Base-by-base conservation (phyloP, 1,140 invertebrate species). In the Drosophila gunungcola region DNA sequence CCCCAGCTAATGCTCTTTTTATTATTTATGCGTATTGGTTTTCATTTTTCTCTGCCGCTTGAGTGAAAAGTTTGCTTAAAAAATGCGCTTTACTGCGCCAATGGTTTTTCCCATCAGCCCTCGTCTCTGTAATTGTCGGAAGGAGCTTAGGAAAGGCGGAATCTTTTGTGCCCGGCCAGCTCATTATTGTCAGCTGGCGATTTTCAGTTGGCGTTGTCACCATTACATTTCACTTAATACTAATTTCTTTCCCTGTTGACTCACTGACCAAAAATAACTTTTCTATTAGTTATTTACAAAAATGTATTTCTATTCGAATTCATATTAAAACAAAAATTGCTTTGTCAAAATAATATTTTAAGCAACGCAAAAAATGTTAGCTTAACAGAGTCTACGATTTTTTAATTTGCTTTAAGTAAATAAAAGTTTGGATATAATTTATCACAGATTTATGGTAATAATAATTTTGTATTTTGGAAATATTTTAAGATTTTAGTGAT, bases 191-290 rank as follows among this genome's bases (percentile, higher is more conserved):
- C 83, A 86, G 83, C 83, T 86, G 83, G 83, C 83, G 63, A 69
- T 86, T 86, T 60, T 78, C 73, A 78, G 73, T 77, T 56, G 76
- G 65, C 75, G 67, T 78, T 79, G 81, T 72, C 84, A 81, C 81
- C 82, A 83, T 88, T 88, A 89, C 76, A 89, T 86, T 82, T 69
- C 80, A 76, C 78, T 86, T 86, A 76, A 88, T 78, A 88, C 83
- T 82, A 79, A 86, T 86, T 86, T 78, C 86, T 49, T 67, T 72
- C 76, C 75, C 65, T 51, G 52, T 36, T 45, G 0, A 43, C 70
- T 57, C 48, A 62, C 60, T 60, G 54, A 12, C 5, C 21, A 6
- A 38, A 60, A 57, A 13, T 9, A 21, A 21, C 16, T 21, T 21
- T 21, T 21, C 16, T 41, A 41, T n/a, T n/a, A 5, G n/a, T 1